Evolutionary conservation across 2,113 vertebrate genomes (phyloP).

Genomic region (Mesocricetus auratus): DNA sequence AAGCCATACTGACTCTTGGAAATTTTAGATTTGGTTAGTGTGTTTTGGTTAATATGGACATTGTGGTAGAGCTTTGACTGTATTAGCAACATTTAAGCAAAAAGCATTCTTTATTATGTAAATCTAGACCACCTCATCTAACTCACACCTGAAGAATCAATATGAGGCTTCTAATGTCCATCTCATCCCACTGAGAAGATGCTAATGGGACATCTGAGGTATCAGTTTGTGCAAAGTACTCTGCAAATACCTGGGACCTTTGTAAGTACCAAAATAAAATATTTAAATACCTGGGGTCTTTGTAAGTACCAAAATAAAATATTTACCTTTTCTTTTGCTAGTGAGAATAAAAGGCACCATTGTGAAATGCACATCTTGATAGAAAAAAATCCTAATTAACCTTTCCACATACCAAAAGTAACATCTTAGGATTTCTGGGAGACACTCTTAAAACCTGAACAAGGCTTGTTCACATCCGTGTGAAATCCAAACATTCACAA

Average conservation of each 20-base stretch:
- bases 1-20: neutral
- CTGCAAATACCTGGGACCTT: conserved; percentile 23
- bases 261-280: conserved; percentile 73
- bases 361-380: conserved; percentile 56
- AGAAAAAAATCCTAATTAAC: conserved; percentile 75
- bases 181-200: neutral
- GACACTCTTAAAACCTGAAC: conserved; percentile 58
- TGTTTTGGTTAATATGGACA: neutral
- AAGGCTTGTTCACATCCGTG: conserved; percentile 71
- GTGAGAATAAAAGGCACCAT: conserved; percentile 67
- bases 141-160: neutral
- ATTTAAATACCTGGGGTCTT: conserved; percentile 58
- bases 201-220: neutral
- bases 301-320: conserved; percentile 73
- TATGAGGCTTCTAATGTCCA: neutral
- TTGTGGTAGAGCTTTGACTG: neutral
- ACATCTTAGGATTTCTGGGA: conserved; percentile 69
- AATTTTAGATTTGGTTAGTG: neutral
- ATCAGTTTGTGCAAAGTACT: neutral
- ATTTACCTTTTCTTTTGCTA: conserved; percentile 64
- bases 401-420: conserved; percentile 68
- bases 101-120: conserved; percentile 52
- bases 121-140: neutral
- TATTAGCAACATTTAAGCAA: neutral
- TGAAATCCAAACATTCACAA: conserved; percentile 58